Evolutionary conservation across 2,797 vertebrate genomes (phyloP).

Genomic region (Carapus acus): DNA sequence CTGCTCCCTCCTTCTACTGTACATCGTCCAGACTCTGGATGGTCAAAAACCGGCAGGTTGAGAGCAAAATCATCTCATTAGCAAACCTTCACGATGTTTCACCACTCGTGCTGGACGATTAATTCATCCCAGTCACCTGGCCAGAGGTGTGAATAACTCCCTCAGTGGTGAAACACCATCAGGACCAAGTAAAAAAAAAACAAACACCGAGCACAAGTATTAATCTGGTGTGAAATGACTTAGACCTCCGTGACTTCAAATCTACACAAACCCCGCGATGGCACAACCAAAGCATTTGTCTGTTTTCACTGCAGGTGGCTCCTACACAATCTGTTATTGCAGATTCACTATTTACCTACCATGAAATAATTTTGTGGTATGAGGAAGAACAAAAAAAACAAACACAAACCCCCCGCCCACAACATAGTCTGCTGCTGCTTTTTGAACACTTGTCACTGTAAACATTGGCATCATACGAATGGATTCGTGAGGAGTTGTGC

Average conservation of each 20-base stretch:
- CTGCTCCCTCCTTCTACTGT: neutral
- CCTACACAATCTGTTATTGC: constrained; percentile 18
- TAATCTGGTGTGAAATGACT: neutral
- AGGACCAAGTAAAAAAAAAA: no score
- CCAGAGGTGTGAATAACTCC: neutral
- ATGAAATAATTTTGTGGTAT: constrained; percentile 20
- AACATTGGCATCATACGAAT: constrained; percentile 50
- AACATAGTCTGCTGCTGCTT: constrained; percentile 40
- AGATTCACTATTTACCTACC: constrained; percentile 22
- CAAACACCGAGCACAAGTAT: no score
- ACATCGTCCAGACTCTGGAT: no score
- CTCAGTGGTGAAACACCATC: neutral
- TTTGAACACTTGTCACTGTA: constrained; percentile 62
- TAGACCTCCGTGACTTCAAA: neutral
- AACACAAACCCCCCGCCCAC: no score
- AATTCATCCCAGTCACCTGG: no score
- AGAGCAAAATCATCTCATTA: neutral
- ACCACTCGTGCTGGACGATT: neutral
- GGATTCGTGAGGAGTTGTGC: constrained; percentile 48
- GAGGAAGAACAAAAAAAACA: constrained; percentile 39
- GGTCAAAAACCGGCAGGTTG: neutral
- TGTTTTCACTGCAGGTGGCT: constrained; percentile 36
- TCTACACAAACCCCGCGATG: constrained; percentile 12
- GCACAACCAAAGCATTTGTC: constrained; percentile 22
- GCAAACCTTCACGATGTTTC: neutral